Base-by-base conservation (phyloP, 2,797 vertebrate genomes). In the Hydrolagus colliei region DNA sequence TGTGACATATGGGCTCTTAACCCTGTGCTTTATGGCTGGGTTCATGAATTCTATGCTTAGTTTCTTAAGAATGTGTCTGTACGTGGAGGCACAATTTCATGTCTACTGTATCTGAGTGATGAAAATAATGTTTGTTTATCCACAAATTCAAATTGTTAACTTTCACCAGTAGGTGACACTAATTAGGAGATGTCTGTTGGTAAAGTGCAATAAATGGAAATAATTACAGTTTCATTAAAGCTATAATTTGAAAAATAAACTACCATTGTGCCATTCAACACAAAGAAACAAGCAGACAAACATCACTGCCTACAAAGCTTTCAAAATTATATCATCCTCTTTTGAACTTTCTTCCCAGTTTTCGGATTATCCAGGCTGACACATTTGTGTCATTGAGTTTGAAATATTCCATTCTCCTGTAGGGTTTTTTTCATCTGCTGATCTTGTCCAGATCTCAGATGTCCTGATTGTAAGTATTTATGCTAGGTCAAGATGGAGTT, bases 401-500 rank as follows among this genome's bases (percentile, higher is more conserved):
- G 87, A 87, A 89, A 92, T 93, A 92, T 91, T 91, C 91, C 87
- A 85, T 88, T 92, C 90, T 90, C 87, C 87, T 88, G 88, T 87
- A 90, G 88, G 92, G 91, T 94, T 93, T 93, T 93, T 91, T 87
- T 87, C 88, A 88, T 90, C 91, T 92, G 90, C 9, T 8, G 27
- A 92, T 93, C 92, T 90, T 89, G 86, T 89, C 84, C 87, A 86
- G 88, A 90, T 90, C 90, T 88, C 89, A 89, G 63, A 85, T 88
- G 89, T 86, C 86, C 87, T 86, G 63, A 87, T 87, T 88, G 78
- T 87, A 88, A 88, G 90, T 91, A 92, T 92, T 90, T 90, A 87
- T 89, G 90, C 88, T 89, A 89, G 94, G 93, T 95, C 91, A 93
- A 90, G 89, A 92, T 92, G 91, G 91, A 93, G 91, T 92, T 93